Evolutionary conservation across 2,113 vertebrate genomes (phyloP), one percentile per base, ranked within the genome.

Genomic region (Camarhynchus parvulus): DNA sequence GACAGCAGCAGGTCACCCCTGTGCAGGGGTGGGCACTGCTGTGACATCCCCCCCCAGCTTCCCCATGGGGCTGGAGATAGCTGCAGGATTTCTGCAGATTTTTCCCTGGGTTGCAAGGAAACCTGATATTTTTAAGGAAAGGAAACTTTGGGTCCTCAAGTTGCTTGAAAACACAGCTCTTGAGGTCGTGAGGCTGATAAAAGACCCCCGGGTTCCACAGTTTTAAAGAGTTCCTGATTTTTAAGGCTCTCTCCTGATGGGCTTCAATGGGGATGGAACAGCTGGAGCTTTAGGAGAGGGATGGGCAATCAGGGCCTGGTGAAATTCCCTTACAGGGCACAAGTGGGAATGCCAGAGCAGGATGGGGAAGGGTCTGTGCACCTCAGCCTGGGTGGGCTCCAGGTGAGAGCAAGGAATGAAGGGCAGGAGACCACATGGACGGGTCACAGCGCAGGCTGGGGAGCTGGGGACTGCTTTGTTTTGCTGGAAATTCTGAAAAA

Each of bases 401-500:
- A 47, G 82, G 70, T 76, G 68, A 61, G 61, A n/a, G 56, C 79
- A 37, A 75, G 24, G 74, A 27, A 24, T 0, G 2, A 18, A 3
- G 30, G 52, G 72, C 53, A 61, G 74, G 66, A 55, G 35, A 8
- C 9, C 1, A 6, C 8, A 8, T 0, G 6, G 55, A 24, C 0
- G 8, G 88, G 52, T 90, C 89, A 58, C 15, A 1, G 30, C 1
- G 0, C 52, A 63, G 87, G 7, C 42, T 2, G 37, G 80, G 92
- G 53, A 80, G 61, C 11, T 35, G 0, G 91, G 55, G 85, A 78
- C 42, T 1, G 11, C 81, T 90, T 78, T 89, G 90, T 90, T 93
- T 90, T 78, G 73, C 64, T 97, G 96, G 89, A 94, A 96, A 96
- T 81, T 83, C 86, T 97, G 95, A 86, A 89, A 85, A 92, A 93